Evolutionary conservation across 2,113 vertebrate genomes (phyloP), one percentile per base, ranked within the genome.

Genomic region (Melospiza melodia): DNA sequence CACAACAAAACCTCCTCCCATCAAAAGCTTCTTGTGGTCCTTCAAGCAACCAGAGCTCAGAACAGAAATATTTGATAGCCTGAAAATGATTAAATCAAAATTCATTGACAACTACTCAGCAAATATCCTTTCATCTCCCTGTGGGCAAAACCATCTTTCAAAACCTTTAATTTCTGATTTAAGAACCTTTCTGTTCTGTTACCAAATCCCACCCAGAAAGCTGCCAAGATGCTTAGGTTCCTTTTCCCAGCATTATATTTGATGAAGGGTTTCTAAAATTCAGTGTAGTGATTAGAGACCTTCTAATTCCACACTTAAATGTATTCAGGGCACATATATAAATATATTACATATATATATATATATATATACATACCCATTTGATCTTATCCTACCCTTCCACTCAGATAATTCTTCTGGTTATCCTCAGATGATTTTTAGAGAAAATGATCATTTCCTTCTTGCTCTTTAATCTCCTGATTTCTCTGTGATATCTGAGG

Each of bases 241-340:
- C 52, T 74, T 82, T 67, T 94, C 74, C 49, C 30, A 62, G 43
- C 16, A 14, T 49, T 46, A 12, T 62, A 11, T 37, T 66, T 88
- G 85, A 88, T 88, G 75, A 37, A 93, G 59, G 71, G 83, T 93
- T 97, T 91, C 85, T 93, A 68, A 92, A 96, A 73, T 62, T 51
- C 54, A 55, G 20, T 0, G 3, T 2, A 0, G 59, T 83, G 63
- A 86, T 92, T 92, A 94, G 23, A 95, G 89, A 88, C 75, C 35
- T 91, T 68, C 44, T 41, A 85, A 90, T 88, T 76, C 43, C 31
- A 51, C n/a, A 35, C 46, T 41, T 41, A 23, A 79, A 88, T 39
- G 1, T 30, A 51, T 85, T 90, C 17, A 52, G 46, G 71, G 8
- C 28, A 31, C 15, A 6, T 18, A 5, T 9, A 5, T 12, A 15